Evolutionary conservation across 2,113 vertebrate genomes (phyloP), one percentile per base, ranked within the genome.

Genomic region (Cygnus buccinator): DNA sequence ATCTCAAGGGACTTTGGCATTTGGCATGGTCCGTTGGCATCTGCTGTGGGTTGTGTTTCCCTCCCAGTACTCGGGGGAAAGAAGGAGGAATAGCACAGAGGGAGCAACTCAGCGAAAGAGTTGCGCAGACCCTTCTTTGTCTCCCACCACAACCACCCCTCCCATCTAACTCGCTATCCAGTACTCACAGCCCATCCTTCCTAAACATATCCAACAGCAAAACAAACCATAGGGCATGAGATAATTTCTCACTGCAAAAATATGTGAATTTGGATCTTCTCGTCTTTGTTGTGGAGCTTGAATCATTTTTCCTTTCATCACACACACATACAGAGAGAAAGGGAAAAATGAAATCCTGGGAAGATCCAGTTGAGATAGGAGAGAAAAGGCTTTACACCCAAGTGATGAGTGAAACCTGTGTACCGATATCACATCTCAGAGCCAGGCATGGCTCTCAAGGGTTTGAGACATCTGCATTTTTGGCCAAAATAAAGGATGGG

Each of bases 231-330:
- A 85, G 46, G 55, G 80, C 92, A 94, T 46, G 84, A 95, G 90
- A 96, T 94, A 91, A 93, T 86, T 94, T 85, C 95, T 97, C 93
- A 96, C 86, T 96, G 94, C 74, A 23, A 93, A 97, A 94, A 76
- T 95, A 95, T 96, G 94, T 88, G 91, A 81, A 90, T 96, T 96
- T 97, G 96, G 95, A 96, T 97, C 97, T 95, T 95, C 91, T 93
- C 89, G 75, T 84, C 89, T 95, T 92, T 94, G 79, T 95, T 96
- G 91, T 96, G 87, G 85, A 94, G 88, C 91, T 94, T 95, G 91
- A 97, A 96, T 94, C 91, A 95, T 92, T 96, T 95, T 92, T 97
- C 79, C 85, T 95, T 96, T 97, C 96, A 96, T 96, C 95, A 94
- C 37, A 1, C 68, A 75, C 39, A 37, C 35, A 93, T 16, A 61